These are phyloP conservation scores for Drosophila pectinifera DNA, from an alignment of 1,140 invertebrate species.

Conservation along the genomic window DNA sequence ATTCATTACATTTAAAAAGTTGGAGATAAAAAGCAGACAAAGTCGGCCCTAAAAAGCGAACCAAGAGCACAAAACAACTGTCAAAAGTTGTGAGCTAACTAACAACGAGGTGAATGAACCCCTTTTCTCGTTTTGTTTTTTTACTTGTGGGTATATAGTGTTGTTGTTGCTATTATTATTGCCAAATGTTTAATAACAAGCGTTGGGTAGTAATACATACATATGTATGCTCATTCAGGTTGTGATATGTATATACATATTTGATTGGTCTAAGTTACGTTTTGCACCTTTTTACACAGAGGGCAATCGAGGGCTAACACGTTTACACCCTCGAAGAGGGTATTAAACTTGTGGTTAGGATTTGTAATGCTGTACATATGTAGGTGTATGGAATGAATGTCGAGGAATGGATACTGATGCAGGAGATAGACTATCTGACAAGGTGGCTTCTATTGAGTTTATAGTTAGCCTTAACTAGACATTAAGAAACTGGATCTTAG, in stretches of 20 bases:
- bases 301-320: background rate
- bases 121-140: constrained; percentile 36
- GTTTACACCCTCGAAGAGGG: background rate
- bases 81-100: constrained; percentile 43
- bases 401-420: too few species aligned
- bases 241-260: background rate
- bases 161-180: constrained; percentile 34
- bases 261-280: background rate
- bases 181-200: constrained; percentile 62
- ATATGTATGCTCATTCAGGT: constrained; percentile 19
- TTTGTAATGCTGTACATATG: background rate
- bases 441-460: too few species aligned
- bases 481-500: too few species aligned
- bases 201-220: constrained; percentile 5
- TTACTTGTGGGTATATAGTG: constrained; percentile 23
- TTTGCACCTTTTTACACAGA: constrained; percentile 10
- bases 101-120: constrained; percentile 53
- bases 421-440: too few species aligned
- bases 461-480: too few species aligned
- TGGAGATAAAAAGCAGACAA: constrained; percentile 40
- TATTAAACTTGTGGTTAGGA: background rate
- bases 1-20: constrained; percentile 60
- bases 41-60: constrained; percentile 44
- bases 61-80: constrained; percentile 46
- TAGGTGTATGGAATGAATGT: background rate